Evolutionary conservation across 2,113 vertebrate genomes (phyloP), one percentile per base, ranked within the genome.

Genomic region (Amblyopsis rosae): DNA sequence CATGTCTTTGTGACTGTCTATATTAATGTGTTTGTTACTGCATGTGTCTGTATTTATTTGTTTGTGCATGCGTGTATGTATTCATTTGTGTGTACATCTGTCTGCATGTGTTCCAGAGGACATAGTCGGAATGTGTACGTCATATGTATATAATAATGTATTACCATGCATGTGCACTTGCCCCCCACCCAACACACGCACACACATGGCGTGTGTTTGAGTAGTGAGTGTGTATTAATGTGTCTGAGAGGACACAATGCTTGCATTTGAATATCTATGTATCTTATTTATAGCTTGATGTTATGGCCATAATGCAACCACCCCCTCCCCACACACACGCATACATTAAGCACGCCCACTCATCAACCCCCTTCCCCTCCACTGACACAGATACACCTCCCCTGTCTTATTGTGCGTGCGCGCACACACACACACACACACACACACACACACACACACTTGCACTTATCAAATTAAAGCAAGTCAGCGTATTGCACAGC

Each of bases 391-490:
- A 26, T 26, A 26, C 26, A 26, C 26, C 26, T 26, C 26, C 26
- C 26, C 26, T 26, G 26, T 26, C 26, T 26, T 2, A 26, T 26
- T 2, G 26, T 26, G 26, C 26, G 2, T 2, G 26, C 26, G 26
- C 26, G 49, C n/a, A 59, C 55, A 48, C 19, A 41, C 53, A 48
- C 19, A 41, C 53, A 56, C 64, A 68, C 57, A 35, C n/a, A 67
- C 15, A 65, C 49, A 68, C 54, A 47, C 32, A 63, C 67, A 78
- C 80, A 80, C 65, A 82, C 82, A 50, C 13, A 16, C 26, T 26
- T 26, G 26, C 15, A 83, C 84, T 89, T 81, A 90, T 87, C 71
- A 2, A 89, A 89, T 90, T 82, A 87, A 86, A 89, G 85, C 82
- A 87, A 90, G 85, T 89, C 88, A 83, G 87, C 88, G 17, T 82